Conservation (phyloP, 2,113 vertebrate genomes). For the Candoia aspera region DNA sequence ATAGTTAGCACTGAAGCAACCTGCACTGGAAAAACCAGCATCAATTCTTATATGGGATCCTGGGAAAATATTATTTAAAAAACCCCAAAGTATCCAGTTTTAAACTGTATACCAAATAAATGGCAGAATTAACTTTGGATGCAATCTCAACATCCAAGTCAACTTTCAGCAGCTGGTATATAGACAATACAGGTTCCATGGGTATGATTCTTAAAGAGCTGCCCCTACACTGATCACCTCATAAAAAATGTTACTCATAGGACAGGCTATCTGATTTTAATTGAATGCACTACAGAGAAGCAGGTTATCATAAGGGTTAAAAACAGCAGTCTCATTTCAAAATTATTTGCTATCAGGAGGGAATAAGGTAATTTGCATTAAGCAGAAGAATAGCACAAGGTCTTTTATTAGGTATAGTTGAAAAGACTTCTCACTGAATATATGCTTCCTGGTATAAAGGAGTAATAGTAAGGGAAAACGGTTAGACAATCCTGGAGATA, state of each 20-base stretch:
- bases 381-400: background rate
- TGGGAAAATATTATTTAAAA: background rate
- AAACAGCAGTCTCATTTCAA: background rate
- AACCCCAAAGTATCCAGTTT: background rate
- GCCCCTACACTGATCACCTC: background rate
- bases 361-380: background rate
- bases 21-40: background rate
- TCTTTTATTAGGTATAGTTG: background rate
- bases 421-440: background rate
- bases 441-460: background rate
- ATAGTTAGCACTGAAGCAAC: background rate
- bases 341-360: background rate
- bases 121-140: slow-evolving; percentile 5
- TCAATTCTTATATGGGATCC: background rate
- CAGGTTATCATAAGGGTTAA: background rate
- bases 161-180: background rate
- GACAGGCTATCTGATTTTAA: slow-evolving; percentile 6
- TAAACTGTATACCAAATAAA: background rate
- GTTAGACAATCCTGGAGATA: background rate
- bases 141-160: background rate
- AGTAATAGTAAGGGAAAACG: no score
- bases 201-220: background rate
- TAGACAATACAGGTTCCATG: slow-evolving; percentile 7
- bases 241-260: slow-evolving; percentile 2
- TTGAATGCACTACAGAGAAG: background rate